phyloP scores from a whole-genome alignment of 1,140 invertebrate species.

The Wiebesia pumilae region DNA sequence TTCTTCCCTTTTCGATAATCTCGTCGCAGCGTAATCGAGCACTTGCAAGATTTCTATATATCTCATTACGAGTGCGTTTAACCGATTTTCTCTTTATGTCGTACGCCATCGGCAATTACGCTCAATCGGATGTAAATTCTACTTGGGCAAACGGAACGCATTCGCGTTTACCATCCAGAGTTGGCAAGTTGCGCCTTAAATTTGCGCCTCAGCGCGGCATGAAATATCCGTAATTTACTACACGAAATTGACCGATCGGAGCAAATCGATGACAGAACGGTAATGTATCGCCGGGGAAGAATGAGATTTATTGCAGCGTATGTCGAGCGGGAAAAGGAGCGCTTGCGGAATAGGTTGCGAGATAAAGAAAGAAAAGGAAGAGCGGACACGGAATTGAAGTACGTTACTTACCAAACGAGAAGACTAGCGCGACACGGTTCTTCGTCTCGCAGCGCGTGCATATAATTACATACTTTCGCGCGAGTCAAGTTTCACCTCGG shows the following conservation, averaged over 20 bases:
- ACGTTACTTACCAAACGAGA: constrained; percentile 23
- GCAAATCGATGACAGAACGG: neutral
- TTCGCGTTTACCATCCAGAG: neutral
- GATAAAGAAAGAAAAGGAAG: neutral
- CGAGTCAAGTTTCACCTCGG: constrained; percentile 9
- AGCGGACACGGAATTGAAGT: neutral
- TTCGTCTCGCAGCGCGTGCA: neutral
- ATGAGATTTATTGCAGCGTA: neutral
- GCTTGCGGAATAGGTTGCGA: neutral
- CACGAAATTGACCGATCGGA: neutral
- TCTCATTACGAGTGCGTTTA: no score
- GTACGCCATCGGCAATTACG: no score
- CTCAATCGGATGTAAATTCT: no score
- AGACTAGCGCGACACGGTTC: constrained; percentile 8
- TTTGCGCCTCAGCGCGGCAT: neutral
- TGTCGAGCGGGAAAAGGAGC: neutral
- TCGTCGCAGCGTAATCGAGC: no score
- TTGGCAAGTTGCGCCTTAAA: neutral
- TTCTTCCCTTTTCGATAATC: no score
- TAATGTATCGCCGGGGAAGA: neutral
- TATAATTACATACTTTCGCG: constrained; percentile 25
- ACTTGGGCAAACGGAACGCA: neutral
- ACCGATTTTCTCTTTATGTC: no score
- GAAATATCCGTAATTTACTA: neutral
- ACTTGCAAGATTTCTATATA: no score